Evolutionary conservation across 2,888 invertebrate genomes (phyloP).

Genomic region (Drosophila formosana): DNA sequence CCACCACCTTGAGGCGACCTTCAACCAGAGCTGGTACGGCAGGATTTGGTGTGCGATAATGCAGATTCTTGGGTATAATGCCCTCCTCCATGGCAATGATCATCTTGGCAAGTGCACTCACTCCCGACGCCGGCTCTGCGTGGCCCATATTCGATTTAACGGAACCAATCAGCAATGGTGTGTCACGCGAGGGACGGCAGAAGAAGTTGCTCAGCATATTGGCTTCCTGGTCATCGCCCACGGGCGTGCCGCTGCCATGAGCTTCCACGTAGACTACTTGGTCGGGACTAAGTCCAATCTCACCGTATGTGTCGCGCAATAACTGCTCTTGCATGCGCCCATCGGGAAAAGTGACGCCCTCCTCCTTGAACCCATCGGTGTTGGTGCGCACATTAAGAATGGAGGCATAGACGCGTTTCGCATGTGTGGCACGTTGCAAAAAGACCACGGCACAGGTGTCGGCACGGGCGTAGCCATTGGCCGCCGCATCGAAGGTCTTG

Average conservation of each 20-base stretch:
- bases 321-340: constrained; percentile 92
- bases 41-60: constrained; percentile 93
- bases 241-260: constrained; percentile 99
- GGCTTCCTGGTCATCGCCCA: constrained; percentile 99
- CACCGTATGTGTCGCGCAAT: constrained; percentile 94
- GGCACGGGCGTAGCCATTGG: constrained; percentile 96
- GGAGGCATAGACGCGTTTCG: constrained; percentile 93
- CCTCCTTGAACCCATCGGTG: constrained; percentile 96
- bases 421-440: constrained; percentile 91
- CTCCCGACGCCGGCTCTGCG: constrained; percentile 96
- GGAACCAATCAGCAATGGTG: constrained; percentile 96
- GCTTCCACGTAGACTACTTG: constrained; percentile 97
- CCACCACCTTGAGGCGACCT: constrained; percentile 95
- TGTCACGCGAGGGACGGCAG: constrained; percentile 90
- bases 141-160: constrained; percentile 99
- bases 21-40: constrained; percentile 95
- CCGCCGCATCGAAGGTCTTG: constrained; percentile 96
- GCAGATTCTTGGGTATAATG: constrained; percentile 95
- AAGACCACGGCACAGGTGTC: constrained; percentile 94
- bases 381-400: constrained; percentile 95
- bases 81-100: constrained; percentile 97
- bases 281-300: constrained; percentile 92
- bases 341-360: constrained; percentile 95
- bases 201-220: constrained; percentile 96
- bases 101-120: constrained; percentile 96